Conservation (phyloP, 1,140 invertebrate species). For the Drosophila novamexicana region DNA sequence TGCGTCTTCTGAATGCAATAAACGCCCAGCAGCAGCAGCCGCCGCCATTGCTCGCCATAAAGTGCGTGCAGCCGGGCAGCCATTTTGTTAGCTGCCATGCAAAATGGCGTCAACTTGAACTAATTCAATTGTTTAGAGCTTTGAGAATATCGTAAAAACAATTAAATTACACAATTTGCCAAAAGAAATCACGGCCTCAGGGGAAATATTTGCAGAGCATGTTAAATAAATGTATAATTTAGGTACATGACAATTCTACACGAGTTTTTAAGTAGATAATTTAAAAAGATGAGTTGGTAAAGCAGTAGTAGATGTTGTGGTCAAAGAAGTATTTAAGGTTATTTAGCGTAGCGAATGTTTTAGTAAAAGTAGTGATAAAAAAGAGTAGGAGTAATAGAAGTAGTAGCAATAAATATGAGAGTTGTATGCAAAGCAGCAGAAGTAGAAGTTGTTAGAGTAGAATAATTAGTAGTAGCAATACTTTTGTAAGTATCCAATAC, state of each 20-base stretch:
- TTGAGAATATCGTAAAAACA: constrained; percentile 17
- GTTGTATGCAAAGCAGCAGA: too few relatives aligned
- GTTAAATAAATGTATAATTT: neutral
- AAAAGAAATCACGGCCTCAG: neutral
- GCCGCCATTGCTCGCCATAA: neutral
- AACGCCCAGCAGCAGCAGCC: constrained; percentile 7
- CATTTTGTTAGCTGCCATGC: constrained; percentile 35
- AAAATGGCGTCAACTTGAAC: constrained; percentile 26
- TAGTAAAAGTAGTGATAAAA: neutral
- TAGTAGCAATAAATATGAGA: too few relatives aligned
- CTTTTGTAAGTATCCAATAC: too few relatives aligned
- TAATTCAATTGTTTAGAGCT: constrained; percentile 27
- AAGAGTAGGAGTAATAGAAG: too few relatives aligned
- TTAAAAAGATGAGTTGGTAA: neutral
- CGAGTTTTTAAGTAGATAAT: neutral
- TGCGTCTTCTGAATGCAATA: constrained; percentile 48
- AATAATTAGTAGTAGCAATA: too few relatives aligned
- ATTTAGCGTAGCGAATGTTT: neutral
- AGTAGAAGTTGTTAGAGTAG: too few relatives aligned
- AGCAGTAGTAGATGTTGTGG: neutral
- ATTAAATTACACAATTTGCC: constrained; percentile 23
- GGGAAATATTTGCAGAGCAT: too few relatives aligned
- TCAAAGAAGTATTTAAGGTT: too few relatives aligned
- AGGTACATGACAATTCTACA: neutral
- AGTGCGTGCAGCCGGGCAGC: constrained; percentile 18